Evolutionary conservation across 2,797 vertebrate genomes (phyloP), one percentile per base, ranked within the genome.

Genomic region (Sternotherus odoratus): DNA sequence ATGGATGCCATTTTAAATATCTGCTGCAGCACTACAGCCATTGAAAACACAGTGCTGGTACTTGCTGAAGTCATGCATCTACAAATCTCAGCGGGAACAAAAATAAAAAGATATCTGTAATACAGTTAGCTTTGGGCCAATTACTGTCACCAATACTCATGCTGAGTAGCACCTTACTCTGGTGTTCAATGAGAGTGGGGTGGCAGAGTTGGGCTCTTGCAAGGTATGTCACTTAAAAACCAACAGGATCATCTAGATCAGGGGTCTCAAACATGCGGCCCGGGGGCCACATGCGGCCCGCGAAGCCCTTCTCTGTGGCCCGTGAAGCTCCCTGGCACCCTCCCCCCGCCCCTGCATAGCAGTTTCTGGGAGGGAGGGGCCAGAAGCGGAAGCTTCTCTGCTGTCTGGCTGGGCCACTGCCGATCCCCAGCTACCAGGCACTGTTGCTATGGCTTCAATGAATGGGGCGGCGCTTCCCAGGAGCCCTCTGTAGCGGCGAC

Each of bases 1-100:
- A 16, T 12, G 28, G 12, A 26, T 83, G 16, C 78, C 49, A 50
- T 48, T 94, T 94, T 63, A 83, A 74, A 86, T 82, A 39, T 87
- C 87, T 82, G 26, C 53, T 82, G 60, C 53, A 24, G 72, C 66
- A 84, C 11, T 78, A 4, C 24, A 89, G 63, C 66, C 26, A 2
- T 72, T 36, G n/a, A 63, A 49, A 88, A 91, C 84, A 82, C 5
- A 6, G 2, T 87, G 57, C 43, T 43, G 16, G 21, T 83, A 23
- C 30, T 81, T 6, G 66, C 87, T 94, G 85, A 92, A 79, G 24
- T 72, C 43, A 54, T 48, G 13, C 46, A 9, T 84, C 56, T 51
- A 83, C 28, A 84, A 54, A 72, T 26, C 79, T 26, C 49, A 92
- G 21, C 23, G 57, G 82, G 43, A 48, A 48, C 43, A 75, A 46